Evolutionary conservation across 2,113 vertebrate species (phyloP).

Genomic region (Callocephalon fimbriatum): DNA sequence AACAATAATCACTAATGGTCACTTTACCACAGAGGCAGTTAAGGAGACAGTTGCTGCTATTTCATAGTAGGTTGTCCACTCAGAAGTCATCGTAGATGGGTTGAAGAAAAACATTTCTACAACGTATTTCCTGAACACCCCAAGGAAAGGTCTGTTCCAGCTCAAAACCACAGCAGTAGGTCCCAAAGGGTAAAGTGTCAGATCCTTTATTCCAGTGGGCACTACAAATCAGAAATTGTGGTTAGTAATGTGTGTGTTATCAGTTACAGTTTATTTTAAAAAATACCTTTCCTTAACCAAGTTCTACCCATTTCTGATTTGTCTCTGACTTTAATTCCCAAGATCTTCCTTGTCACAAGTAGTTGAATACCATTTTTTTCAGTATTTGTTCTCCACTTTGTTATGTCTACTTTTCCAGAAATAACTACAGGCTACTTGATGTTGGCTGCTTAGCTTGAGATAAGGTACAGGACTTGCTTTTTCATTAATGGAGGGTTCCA

Average conservation of each 20-base stretch:
- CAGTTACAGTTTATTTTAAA: neutral
- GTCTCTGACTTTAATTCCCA: neutral
- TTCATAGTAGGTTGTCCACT: constrained; percentile 98
- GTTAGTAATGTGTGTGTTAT: neutral
- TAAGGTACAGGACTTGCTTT: neutral
- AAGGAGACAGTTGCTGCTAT: constrained; percentile 90
- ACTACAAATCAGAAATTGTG: constrained; percentile 71
- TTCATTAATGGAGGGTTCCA: neutral
- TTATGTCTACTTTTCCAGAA: neutral
- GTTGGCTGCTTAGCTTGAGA: neutral
- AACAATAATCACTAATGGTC: neutral
- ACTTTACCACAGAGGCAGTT: constrained; percentile 91
- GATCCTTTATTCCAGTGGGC: constrained; percentile 90
- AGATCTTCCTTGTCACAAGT: neutral
- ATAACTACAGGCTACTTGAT: neutral
- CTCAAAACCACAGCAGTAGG: constrained; percentile 91
- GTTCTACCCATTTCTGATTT: neutral
- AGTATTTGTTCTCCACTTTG: neutral
- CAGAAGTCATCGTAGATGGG: constrained; percentile 87
- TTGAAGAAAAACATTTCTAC: constrained; percentile 98
- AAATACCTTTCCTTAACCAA: neutral
- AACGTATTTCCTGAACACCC: constrained; percentile 93
- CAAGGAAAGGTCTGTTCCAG: constrained; percentile 91
- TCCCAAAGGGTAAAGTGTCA: constrained; percentile 90
- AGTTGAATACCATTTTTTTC: neutral